These are phyloP conservation scores for Meiosimyza platycephala DNA, from an alignment of 2,888 invertebrate species.

Conservation along the genomic window DNA sequence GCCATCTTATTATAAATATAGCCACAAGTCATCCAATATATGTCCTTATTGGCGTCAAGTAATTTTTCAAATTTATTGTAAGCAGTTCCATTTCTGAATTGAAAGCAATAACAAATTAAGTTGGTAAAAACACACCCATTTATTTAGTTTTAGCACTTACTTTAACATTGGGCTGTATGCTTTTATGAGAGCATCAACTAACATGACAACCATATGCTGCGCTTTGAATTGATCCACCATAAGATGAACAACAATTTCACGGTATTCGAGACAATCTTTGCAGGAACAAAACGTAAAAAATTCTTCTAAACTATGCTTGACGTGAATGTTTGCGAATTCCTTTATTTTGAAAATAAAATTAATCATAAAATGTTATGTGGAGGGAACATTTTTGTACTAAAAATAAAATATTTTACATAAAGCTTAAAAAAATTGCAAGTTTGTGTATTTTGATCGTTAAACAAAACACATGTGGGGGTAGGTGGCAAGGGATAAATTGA, in stretches of 20 bases:
- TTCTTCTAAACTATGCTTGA: slow-evolving; percentile 61
- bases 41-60: slow-evolving; percentile 60
- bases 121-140: background rate
- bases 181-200: slow-evolving; percentile 61
- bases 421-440: background rate
- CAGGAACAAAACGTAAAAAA: slow-evolving; percentile 66
- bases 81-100: slow-evolving; percentile 59
- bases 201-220: slow-evolving; percentile 64
- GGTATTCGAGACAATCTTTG: slow-evolving; percentile 64
- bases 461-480: background rate
- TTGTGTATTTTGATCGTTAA: background rate
- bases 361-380: background rate
- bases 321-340: slow-evolving; percentile 61
- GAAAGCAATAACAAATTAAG: background rate
- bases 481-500: too few species aligned
- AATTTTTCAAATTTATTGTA: slow-evolving; percentile 62
- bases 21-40: slow-evolving; percentile 64
- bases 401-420: background rate
- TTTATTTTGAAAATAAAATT: slow-evolving; percentile 48
- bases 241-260: slow-evolving; percentile 63
- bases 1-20: slow-evolving; percentile 63
- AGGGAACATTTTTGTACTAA: too few species aligned
- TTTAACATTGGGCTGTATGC: slow-evolving; percentile 64
- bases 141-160: slow-evolving; percentile 48
- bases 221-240: slow-evolving; percentile 66